Conservation (phyloP, 2,113 vertebrate species). For the Uria aalge region DNA sequence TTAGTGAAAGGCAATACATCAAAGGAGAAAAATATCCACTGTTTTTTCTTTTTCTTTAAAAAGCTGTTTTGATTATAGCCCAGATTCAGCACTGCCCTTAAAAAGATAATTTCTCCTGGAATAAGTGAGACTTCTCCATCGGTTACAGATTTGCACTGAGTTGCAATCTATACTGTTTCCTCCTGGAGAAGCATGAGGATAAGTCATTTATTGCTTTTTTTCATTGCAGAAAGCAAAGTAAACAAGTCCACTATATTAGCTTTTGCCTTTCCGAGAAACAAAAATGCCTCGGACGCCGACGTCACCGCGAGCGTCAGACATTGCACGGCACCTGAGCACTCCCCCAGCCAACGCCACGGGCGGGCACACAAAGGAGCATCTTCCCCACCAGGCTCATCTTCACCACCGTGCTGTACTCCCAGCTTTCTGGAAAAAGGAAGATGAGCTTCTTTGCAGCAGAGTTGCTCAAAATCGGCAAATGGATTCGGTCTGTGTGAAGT, state of each 20-base stretch:
- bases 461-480: not conserved
- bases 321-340: not conserved
- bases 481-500: not conserved
- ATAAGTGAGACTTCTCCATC: not conserved
- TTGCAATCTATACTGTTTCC: not conserved
- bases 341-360: not conserved
- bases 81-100: not conserved
- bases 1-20: not conserved
- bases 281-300: not conserved
- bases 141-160: not conserved
- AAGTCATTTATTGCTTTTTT: not conserved
- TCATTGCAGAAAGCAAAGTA: not conserved
- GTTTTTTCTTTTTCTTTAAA: not conserved
- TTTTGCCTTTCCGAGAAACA: not conserved
- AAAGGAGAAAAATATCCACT: not conserved
- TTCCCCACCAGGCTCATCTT: not conserved
- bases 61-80: not conserved
- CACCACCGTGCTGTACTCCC: not conserved
- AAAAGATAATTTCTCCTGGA: not conserved
- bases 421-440: not conserved
- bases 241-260: not conserved
- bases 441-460: not conserved
- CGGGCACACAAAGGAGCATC: fast-evolving
- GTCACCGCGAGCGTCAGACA: not conserved
- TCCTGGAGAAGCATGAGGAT: not conserved